phyloP scores from a whole-genome alignment of 2,113 vertebrate genomes.

The Odontophorus gujanensis region DNA sequence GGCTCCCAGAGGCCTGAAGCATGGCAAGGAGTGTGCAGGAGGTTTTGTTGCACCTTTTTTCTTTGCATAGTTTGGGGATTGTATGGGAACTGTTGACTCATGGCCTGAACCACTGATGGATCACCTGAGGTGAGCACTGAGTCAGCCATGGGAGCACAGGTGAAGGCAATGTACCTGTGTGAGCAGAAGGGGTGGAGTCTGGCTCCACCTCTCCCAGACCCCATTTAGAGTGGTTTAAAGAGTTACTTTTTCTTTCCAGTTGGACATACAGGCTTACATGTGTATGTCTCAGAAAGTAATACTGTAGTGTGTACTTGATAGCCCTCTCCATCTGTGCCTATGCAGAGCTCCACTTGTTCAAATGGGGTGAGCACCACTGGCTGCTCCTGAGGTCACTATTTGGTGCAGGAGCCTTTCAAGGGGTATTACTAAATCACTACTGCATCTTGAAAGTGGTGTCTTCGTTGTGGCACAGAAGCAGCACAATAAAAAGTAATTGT shows the following conservation, averaged over 20 bases:
- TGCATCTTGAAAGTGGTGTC: neutral
- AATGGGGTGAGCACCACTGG: fast-evolving
- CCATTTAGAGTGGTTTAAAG: neutral
- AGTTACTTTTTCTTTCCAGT: neutral
- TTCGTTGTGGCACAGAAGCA: neutral
- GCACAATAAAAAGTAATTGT: neutral
- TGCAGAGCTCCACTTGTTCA: neutral
- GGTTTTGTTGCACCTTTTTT: neutral
- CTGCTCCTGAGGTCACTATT: neutral
- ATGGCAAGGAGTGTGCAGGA: neutral
- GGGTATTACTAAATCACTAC: neutral
- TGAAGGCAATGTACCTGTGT: no score
- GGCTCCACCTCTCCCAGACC: no score
- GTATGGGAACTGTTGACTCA: no score
- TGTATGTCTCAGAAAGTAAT: neutral
- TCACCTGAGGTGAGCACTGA: no score
- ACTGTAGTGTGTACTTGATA: neutral
- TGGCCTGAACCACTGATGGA: no score
- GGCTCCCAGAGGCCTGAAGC: neutral
- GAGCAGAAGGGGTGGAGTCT: no score
- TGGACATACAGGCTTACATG: neutral
- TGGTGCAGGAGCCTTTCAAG: neutral
- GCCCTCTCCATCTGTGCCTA: neutral
- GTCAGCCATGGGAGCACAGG: no score
- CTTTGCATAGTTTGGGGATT: neutral